Evolutionary conservation across 2,113 vertebrate species (phyloP).

Genomic region (Pelobates fuscus): DNA sequence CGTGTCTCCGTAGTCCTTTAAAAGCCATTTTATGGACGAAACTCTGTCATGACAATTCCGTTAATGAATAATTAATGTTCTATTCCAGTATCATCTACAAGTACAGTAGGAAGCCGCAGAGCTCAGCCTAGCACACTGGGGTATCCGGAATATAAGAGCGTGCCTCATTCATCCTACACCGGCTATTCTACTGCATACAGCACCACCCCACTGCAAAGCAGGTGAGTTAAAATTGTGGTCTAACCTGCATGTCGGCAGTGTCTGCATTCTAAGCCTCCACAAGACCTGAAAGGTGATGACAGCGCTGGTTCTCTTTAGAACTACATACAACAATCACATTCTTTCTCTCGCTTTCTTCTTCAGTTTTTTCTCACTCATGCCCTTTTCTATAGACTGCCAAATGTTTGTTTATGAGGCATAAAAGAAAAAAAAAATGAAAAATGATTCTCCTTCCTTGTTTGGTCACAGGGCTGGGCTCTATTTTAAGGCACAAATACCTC

Average conservation of each 20-base stretch:
- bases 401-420: constrained; percentile 46
- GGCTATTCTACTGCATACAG: constrained; percentile 73
- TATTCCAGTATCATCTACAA: constrained; percentile 75
- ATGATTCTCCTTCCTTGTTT: too few relatives aligned
- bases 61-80: too few relatives aligned
- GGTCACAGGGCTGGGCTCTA: too few relatives aligned
- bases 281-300: background rate
- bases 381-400: constrained; percentile 6
- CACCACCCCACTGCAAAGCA: constrained; percentile 78
- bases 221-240: constrained; percentile 68
- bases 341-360: constrained; percentile 32
- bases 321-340: constrained; percentile 6
- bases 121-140: constrained; percentile 70
- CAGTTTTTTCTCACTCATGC: background rate
- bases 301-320: background rate
- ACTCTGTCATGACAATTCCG: too few relatives aligned
- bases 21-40: too few relatives aligned
- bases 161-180: constrained; percentile 73
- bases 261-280: background rate
- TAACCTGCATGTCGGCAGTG: background rate
- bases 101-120: constrained; percentile 79
- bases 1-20: too few relatives aligned
- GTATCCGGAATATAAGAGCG: constrained; percentile 71
- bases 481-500: too few relatives aligned
- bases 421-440: too few relatives aligned